phyloP scores from a whole-genome alignment of 2,113 vertebrate genomes.

The Aphelocoma coerulescens region DNA sequence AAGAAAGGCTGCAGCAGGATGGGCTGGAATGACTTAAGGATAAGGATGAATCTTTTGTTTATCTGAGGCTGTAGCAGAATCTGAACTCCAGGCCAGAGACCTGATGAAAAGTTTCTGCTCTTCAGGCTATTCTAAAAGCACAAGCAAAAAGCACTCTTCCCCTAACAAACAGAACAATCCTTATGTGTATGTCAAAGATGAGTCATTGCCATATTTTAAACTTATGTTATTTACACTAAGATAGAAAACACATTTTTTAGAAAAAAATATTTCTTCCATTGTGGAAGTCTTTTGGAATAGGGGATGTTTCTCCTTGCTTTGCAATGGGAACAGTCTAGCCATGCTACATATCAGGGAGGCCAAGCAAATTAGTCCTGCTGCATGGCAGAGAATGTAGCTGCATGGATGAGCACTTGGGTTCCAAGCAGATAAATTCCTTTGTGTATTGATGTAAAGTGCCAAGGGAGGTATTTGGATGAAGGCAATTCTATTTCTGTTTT shows the following conservation, averaged over 20 bases:
- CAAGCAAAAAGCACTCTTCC: background rate
- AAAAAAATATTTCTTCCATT: background rate
- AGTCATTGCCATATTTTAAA: background rate
- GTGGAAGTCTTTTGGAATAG: background rate
- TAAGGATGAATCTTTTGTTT: background rate
- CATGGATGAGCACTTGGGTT: background rate
- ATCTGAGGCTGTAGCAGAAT: background rate
- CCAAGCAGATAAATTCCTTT: background rate
- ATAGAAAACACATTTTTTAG: background rate
- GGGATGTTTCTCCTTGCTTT: background rate
- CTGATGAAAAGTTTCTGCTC: background rate
- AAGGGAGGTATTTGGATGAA: background rate
- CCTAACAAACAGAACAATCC: background rate
- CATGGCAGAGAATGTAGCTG: background rate
- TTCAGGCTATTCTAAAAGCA: background rate
- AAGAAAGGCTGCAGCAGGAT: background rate
- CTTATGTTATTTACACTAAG: background rate
- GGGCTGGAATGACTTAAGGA: background rate
- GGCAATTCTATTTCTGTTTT: background rate
- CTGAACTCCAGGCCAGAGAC: background rate
- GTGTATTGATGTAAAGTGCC: fast-evolving
- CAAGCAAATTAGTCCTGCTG: background rate
- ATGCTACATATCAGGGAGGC: background rate
- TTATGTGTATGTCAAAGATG: background rate
- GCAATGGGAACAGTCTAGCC: background rate